Evolutionary conservation across 2,113 vertebrate species (phyloP).

Genomic region (Promerops cafer): DNA sequence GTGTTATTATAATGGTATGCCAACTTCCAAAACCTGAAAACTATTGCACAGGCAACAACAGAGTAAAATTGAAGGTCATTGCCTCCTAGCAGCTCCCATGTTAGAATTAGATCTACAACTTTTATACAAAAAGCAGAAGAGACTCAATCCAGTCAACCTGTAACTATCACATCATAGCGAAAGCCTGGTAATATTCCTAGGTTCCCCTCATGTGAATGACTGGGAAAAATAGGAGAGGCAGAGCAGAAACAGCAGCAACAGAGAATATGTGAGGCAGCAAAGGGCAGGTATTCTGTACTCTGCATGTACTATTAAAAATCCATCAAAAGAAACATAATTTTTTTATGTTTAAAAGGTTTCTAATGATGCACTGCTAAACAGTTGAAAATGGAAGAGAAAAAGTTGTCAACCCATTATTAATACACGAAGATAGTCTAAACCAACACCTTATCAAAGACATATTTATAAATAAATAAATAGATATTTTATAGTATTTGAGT

Average conservation of each 20-base stretch:
- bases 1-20: neutral
- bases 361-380: neutral
- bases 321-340: neutral
- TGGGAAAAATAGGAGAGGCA: neutral
- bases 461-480: neutral
- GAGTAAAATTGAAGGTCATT: neutral
- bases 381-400: neutral
- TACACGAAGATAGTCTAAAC: neutral
- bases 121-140: neutral
- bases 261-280: neutral
- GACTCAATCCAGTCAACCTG: no score
- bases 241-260: neutral
- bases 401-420: neutral
- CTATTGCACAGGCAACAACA: neutral
- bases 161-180: neutral
- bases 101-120: neutral
- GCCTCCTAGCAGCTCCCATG: neutral
- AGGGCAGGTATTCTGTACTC: neutral
- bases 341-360: neutral
- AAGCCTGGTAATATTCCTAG: neutral
- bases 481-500: neutral
- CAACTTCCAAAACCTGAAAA: neutral
- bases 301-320: neutral
- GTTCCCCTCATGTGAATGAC: neutral
- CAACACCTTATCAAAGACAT: neutral